Evolutionary conservation across 2,797 vertebrate genomes (phyloP), one percentile per base, ranked within the genome.

Genomic region (Austrolebias charrua): DNA sequence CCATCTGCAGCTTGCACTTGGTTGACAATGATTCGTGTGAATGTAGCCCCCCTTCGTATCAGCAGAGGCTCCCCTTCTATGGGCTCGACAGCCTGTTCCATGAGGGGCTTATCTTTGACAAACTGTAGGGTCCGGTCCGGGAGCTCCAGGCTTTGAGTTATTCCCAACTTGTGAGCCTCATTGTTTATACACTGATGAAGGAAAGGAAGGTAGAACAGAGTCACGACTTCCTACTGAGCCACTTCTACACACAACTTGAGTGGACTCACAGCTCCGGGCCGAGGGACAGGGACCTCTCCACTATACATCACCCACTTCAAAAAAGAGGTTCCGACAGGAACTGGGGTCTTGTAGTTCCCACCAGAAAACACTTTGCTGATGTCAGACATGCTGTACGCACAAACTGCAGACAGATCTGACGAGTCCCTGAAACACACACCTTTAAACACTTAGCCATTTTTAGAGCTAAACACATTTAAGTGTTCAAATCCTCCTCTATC

Each of bases 201-300:
- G 55, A 63, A 16, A 11, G 60, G 33, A 44, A 76, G 16, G 43
- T 35, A 60, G 69, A 81, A 81, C 14, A 13, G 40, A 62, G 40
- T 76, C 18, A 54, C 49, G 50, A 69, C 43, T 71, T 76, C 75
- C 73, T 79, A 66, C 67, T 63, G 42, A 7, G 33, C 43, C n/a
- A 51, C 67, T 70, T 8, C 24, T 63, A 43, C 56, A 72, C 66
- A 79, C 64, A 67, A 28, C 45, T 9, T 65, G 44, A 79, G 11
- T 45, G 50, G 60, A 92, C 93, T 95, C 86, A 95, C 92, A 71
- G 91, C 88, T 89, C 92, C 94, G 0, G 93, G 94, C 16, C 91
- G 90, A 66, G 93, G 93, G 46, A 77, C 43, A 0, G 94, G 94
- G 48, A 94, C 71, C 1, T 93, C 89, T 68, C 90, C 89, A 4